phyloP scores from a whole-genome alignment of 2,888 invertebrate species.

The Phortica magna region DNA sequence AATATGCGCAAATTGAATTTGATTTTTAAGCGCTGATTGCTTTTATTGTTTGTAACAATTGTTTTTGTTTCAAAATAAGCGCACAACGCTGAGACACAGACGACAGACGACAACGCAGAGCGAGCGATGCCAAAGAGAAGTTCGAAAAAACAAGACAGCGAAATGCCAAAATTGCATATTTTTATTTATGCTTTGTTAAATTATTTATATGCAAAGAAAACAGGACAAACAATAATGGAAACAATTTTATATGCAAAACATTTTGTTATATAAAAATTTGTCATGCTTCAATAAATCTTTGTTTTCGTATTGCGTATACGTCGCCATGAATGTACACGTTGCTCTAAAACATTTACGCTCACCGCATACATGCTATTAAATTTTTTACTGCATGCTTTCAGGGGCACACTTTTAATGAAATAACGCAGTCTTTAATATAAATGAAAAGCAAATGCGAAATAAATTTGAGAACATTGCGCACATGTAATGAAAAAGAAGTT shows the following conservation, averaged over 20 bases:
- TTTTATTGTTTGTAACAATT: conserved; percentile 58
- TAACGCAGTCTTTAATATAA: conserved; percentile 71
- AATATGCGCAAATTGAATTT: conserved; percentile 70
- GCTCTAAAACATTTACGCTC: not conserved
- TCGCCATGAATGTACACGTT: not conserved
- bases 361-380: too few species aligned
- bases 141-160: not conserved
- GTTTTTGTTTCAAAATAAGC: conserved; percentile 20
- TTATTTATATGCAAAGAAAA: conserved; percentile 23
- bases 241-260: conserved; percentile 19
- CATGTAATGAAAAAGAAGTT: conserved; percentile 56
- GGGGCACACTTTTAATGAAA: conserved; percentile 66
- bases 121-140: not conserved
- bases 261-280: conserved; percentile 3
- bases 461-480: conserved; percentile 53
- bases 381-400: conserved; percentile 39
- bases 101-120: conserved; percentile 39
- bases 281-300: conserved; percentile 24
- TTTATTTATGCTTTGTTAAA: conserved; percentile 14
- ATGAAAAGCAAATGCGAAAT: conserved; percentile 69
- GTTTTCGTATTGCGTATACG: conserved; percentile 14
- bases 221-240: not conserved
- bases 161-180: conserved; percentile 7
- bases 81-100: conserved; percentile 25
- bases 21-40: conserved; percentile 70